These are phyloP conservation scores for Clarias magur DNA, from an alignment of 2,113 vertebrate genomes.

Conservation along the genomic window DNA sequence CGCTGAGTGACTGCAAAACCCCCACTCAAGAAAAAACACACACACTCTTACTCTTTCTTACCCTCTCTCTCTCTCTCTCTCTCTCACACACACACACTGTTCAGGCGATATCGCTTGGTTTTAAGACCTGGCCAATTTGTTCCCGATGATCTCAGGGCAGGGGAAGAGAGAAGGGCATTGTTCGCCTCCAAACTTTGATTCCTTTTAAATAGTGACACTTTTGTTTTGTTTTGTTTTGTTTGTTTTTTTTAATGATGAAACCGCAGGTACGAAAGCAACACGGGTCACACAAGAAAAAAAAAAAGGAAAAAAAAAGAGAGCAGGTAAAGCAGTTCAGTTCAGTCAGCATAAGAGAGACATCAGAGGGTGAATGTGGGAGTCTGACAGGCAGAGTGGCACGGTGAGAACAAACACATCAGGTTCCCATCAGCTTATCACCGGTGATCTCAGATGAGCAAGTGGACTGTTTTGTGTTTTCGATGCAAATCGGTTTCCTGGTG, in stretches of 20 bases:
- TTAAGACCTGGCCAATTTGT: constrained; percentile 29
- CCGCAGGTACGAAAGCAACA: not conserved
- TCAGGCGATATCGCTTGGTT: constrained; percentile 9
- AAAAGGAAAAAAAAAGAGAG: not conserved
- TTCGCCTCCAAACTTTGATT: not conserved
- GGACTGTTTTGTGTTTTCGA: not conserved
- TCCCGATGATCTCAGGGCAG: not conserved
- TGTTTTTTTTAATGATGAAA: no score
- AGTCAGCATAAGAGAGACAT: constrained; percentile 1
- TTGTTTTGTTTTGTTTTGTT: no score
- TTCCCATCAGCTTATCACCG: constrained; percentile 14
- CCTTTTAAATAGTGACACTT: not conserved
- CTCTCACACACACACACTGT: not conserved
- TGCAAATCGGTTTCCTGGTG: not conserved
- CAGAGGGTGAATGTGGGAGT: constrained; percentile 31
- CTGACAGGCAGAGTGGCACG: not conserved
- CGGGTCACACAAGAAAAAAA: not conserved
- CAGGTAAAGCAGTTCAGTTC: not conserved
- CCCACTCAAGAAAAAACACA: constrained; percentile 9
- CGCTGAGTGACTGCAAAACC: constrained; percentile 12
- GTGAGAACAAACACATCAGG: constrained; percentile 26
- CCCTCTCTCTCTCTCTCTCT: no score
- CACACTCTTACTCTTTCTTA: not conserved
- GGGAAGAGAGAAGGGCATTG: not conserved
- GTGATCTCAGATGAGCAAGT: not conserved